A percentile compares a stretch with the other conserved stretches of the same genome.
These are phyloP conservation scores for Cataglyphis altisquamis DNA, from an alignment of 2,888 invertebrate species.

Conservation along the genomic window DNA sequence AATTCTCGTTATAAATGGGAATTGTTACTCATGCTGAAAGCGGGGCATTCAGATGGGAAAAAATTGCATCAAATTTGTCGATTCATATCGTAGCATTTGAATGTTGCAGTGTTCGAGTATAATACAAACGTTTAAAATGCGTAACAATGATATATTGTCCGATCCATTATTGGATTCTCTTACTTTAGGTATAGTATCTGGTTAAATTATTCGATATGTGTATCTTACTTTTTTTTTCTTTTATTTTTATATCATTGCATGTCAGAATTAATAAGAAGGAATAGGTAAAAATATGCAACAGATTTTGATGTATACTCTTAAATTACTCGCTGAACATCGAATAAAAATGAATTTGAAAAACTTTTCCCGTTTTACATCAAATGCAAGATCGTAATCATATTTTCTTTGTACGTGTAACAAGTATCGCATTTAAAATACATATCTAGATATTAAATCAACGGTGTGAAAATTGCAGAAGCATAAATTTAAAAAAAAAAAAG, in stretches of 20 bases:
- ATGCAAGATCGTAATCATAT: neutral
- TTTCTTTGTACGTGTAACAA: neutral
- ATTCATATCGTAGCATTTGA: neutral
- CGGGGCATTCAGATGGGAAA: conserved; percentile 36
- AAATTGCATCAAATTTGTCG: conserved; percentile 41
- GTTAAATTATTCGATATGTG: conserved; percentile 10
- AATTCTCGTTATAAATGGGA: conserved; percentile 50
- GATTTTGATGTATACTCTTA: neutral
- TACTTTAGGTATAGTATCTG: neutral
- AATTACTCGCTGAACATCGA: neutral
- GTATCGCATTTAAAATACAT: neutral
- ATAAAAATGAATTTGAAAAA: neutral
- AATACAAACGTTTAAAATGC: conserved; percentile 35
- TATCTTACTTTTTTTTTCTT: neutral
- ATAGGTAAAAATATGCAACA: neutral
- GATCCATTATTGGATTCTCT: conserved; percentile 39
- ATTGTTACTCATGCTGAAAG: conserved; percentile 47
- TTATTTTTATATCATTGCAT: neutral
- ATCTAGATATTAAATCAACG: neutral
- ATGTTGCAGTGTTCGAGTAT: conserved; percentile 2
- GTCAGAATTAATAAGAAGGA: neutral
- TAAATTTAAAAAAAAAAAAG: neutral
- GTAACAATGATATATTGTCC: conserved; percentile 25
- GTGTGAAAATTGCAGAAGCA: neutral
- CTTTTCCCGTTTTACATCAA: neutral